A percentile compares a stretch with the other conserved stretches of the same genome.
Conservation (phyloP, 2,113 vertebrate genomes). For the Pluvianellus socialis region DNA sequence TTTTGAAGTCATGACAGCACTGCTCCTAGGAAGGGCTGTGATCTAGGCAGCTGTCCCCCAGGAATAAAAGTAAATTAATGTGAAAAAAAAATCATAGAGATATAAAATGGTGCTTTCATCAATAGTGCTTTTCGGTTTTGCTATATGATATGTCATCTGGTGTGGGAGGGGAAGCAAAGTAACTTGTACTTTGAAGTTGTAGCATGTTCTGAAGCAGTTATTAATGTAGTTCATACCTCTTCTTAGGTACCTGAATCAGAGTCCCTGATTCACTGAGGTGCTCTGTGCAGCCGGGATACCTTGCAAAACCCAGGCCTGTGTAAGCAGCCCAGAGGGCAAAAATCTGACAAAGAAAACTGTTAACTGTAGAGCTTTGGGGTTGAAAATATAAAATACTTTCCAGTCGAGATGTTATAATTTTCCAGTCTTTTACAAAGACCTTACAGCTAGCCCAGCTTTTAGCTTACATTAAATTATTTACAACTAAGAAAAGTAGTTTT, state of each 20-base stretch:
- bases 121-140: constrained; percentile 40
- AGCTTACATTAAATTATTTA: constrained; percentile 7
- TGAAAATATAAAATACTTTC: constrained; percentile 30
- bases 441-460: not conserved
- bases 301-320: not conserved
- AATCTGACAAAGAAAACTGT: not conserved
- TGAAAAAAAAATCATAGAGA: not conserved
- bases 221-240: constrained; percentile 11
- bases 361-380: not conserved
- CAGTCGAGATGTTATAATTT: not conserved
- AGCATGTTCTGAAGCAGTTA: constrained; percentile 8
- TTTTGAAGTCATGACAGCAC: constrained; percentile 57
- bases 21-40: constrained; percentile 1
- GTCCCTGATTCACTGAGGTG: not conserved
- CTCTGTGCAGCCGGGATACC: not conserved
- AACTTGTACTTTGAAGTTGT: constrained; percentile 37
- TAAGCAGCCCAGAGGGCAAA: not conserved
- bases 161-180: constrained; percentile 35
- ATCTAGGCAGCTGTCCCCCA: constrained; percentile 36
- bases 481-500: not conserved
- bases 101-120: constrained; percentile 39
- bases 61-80: constrained; percentile 59
- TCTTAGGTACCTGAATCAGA: not conserved
- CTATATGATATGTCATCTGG: constrained; percentile 37
- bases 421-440: not conserved